These are phyloP conservation scores for Zootoca vivipara DNA, from an alignment of 2,113 vertebrate genomes.

Conservation along the genomic window DNA sequence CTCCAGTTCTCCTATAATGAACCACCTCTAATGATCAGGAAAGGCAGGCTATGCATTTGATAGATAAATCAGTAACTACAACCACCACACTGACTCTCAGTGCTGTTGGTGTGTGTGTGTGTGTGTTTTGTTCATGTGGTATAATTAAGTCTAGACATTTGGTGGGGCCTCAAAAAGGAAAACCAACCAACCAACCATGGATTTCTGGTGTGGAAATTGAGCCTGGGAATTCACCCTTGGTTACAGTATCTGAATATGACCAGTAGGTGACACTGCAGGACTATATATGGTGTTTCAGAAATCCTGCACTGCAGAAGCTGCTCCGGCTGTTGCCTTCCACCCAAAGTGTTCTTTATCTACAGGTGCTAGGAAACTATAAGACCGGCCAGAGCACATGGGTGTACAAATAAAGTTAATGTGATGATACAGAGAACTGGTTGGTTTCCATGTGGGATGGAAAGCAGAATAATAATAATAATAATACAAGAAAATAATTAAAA, in stretches of 20 bases:
- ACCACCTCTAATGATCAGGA: background rate
- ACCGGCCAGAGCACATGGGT: background rate
- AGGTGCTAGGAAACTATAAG: background rate
- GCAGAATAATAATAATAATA: background rate
- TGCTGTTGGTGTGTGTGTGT: background rate
- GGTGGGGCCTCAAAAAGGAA: background rate
- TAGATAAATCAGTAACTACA: background rate
- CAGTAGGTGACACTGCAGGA: constrained; percentile 24
- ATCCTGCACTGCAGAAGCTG: background rate
- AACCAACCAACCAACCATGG: background rate
- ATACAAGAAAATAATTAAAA: background rate
- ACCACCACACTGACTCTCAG: background rate
- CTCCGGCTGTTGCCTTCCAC: background rate
- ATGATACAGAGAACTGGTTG: background rate
- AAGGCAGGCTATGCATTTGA: background rate
- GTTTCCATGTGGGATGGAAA: background rate
- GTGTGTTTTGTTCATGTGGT: background rate
- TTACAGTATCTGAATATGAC: background rate
- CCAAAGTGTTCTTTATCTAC: background rate
- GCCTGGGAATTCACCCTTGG: background rate
- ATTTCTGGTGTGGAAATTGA: background rate
- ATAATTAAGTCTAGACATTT: too few relatives aligned
- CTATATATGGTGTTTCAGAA: background rate
- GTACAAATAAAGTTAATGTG: background rate
- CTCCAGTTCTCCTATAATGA: background rate